Evolutionary conservation across 2,113 vertebrate species (phyloP).

Genomic region (Stictonetta naevosa): DNA sequence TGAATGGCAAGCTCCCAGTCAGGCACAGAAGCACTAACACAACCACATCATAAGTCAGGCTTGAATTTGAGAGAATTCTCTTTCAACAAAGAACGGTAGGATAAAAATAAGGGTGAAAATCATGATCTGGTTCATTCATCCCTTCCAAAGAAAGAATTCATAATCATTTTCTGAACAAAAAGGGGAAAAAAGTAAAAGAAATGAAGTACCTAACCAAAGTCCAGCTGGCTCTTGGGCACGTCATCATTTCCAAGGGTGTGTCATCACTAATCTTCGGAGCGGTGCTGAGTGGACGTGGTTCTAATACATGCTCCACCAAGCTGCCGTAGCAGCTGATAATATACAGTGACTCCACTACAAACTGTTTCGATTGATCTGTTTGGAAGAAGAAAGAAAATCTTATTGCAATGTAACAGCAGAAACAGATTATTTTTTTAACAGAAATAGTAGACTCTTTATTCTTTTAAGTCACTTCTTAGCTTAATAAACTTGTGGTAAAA

Average conservation of each 20-base stretch:
- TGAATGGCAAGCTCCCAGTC: background rate
- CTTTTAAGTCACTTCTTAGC: background rate
- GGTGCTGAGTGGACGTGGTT: conserved; percentile 92
- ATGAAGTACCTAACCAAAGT: conserved; percentile 87
- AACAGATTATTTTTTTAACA: background rate
- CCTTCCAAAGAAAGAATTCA: background rate
- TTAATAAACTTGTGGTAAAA: background rate
- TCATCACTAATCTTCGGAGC: conserved; percentile 94
- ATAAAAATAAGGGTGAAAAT: background rate
- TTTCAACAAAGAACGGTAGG: background rate
- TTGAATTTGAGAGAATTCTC: background rate
- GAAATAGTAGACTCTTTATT: background rate
- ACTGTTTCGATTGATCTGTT: conserved; percentile 93
- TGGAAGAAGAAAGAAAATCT: background rate
- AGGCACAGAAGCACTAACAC: background rate
- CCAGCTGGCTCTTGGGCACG: conserved; percentile 94
- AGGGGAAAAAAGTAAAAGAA: background rate
- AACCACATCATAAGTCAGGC: fast-evolving
- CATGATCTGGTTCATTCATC: background rate
- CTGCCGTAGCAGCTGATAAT: conserved; percentile 96
- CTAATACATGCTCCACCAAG: conserved; percentile 93
- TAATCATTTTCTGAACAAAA: background rate
- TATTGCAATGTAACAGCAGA: background rate
- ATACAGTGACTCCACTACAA: conserved; percentile 92
- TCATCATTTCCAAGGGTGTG: conserved; percentile 92